These are phyloP conservation scores for Ciconia stormi DNA, from an alignment of 2,113 vertebrate genomes.

Conservation along the genomic window DNA sequence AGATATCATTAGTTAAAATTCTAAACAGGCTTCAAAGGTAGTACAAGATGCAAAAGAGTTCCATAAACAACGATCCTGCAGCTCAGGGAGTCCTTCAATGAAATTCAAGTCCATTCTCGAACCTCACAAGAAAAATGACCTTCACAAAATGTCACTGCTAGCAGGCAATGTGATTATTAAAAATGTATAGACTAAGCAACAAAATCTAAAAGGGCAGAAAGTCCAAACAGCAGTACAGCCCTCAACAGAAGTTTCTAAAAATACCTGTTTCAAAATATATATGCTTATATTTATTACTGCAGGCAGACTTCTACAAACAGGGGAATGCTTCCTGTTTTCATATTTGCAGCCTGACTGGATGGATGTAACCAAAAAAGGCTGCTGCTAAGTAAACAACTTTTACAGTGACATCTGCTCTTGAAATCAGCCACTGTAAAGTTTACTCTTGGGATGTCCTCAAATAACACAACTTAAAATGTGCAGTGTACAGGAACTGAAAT, in stretches of 20 bases:
- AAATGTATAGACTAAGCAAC: conserved; percentile 47
- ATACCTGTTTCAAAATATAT: conserved; percentile 10
- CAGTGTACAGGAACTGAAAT: background rate
- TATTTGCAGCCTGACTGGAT: background rate
- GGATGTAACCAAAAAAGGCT: conserved; percentile 7
- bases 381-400: conserved; percentile 8
- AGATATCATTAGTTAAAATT: conserved; percentile 63
- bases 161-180: conserved; percentile 57
- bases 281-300: background rate
- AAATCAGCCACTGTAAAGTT: conserved; percentile 3
- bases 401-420: conserved; percentile 3
- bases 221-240: background rate
- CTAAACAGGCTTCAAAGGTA: conserved; percentile 61
- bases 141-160: conserved; percentile 62
- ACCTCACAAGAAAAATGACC: conserved; percentile 62
- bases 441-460: conserved; percentile 15
- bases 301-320: background rate
- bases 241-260: conserved; percentile 23
- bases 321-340: background rate
- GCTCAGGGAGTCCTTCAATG: conserved; percentile 32
- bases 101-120: conserved; percentile 61
- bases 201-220: conserved; percentile 52
- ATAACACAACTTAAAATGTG: background rate
- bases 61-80: conserved; percentile 48
- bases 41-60: conserved; percentile 17